Evolutionary conservation across 2,113 vertebrate genomes (phyloP).

Genomic region (Synchiropus splendidus): DNA sequence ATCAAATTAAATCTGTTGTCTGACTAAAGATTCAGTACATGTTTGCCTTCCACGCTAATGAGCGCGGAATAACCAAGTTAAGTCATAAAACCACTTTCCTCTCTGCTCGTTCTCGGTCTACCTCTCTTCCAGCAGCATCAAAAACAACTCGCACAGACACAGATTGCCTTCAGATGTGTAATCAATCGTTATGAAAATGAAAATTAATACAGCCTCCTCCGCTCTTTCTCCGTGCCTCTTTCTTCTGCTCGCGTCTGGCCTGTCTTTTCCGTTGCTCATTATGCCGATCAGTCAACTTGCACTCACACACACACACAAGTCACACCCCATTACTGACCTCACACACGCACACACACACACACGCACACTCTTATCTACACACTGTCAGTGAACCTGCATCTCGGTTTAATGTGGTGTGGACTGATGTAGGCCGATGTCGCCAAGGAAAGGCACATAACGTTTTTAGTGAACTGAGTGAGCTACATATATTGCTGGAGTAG

Average conservation of each 20-base stretch:
- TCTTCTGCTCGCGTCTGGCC: constrained; percentile 7
- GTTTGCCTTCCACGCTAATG: no score
- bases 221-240: constrained; percentile 4
- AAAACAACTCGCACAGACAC: constrained; percentile 4
- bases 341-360: constrained; percentile 27
- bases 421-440: constrained; percentile 10
- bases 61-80: no score
- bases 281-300: constrained; percentile 49
- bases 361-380: constrained; percentile 8
- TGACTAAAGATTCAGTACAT: no score
- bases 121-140: constrained; percentile 11
- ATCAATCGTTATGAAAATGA: constrained; percentile 15
- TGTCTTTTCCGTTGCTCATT: constrained; percentile 35
- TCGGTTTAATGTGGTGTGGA: constrained; percentile 34
- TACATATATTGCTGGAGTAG: background rate
- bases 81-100: background rate
- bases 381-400: constrained; percentile 24
- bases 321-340: constrained; percentile 50
- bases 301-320: constrained; percentile 38
- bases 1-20: no score
- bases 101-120: constrained; percentile 2
- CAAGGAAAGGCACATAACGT: constrained; percentile 19
- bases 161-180: constrained; percentile 20
- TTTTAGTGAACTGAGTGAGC: constrained; percentile 8
- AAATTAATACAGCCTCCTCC: constrained; percentile 11